Conservation (phyloP, 2,888 invertebrate species). For the Pandemis cinnamomeana region DNA sequence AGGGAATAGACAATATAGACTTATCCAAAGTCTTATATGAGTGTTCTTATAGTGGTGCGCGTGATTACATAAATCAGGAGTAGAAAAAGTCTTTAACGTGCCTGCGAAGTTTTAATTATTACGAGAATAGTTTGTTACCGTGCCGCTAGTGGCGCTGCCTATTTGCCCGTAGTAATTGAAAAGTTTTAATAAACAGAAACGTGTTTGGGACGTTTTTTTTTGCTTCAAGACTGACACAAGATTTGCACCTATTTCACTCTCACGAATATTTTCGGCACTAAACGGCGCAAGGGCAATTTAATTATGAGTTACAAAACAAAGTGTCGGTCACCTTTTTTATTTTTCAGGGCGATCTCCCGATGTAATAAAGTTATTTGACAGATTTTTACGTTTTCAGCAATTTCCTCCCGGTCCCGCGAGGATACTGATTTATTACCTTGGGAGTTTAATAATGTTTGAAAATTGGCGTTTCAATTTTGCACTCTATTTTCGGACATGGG, state of each 20-base stretch:
- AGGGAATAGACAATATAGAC: too few relatives aligned
- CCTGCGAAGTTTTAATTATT: too few relatives aligned
- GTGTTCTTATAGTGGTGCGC: too few relatives aligned
- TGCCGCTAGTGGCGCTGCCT: too few relatives aligned
- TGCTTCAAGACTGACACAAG: too few relatives aligned
- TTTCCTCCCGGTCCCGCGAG: constrained; percentile 9
- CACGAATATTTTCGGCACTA: neutral
- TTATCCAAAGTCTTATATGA: too few relatives aligned
- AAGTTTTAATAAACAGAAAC: too few relatives aligned
- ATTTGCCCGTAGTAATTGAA: too few relatives aligned
- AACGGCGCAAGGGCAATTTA: neutral
- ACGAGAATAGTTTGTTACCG: too few relatives aligned
- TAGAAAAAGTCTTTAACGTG: too few relatives aligned
- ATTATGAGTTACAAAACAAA: neutral
- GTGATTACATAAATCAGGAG: too few relatives aligned
- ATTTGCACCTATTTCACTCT: neutral
- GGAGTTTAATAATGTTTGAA: constrained; percentile 26
- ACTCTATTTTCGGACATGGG: neutral
- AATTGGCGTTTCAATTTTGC: constrained; percentile 17
- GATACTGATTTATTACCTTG: constrained; percentile 25
- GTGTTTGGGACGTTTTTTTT: too few relatives aligned
- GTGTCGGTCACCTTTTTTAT: constrained; percentile 7
- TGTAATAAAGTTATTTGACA: constrained; percentile 26
- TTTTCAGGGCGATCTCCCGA: constrained; percentile 2
- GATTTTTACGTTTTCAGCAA: constrained; percentile 18